Percentiles rank a stretch among this genome's conserved stretches.
Conservation (phyloP, 2,113 vertebrate species). For the Lanius ludovicianus region DNA sequence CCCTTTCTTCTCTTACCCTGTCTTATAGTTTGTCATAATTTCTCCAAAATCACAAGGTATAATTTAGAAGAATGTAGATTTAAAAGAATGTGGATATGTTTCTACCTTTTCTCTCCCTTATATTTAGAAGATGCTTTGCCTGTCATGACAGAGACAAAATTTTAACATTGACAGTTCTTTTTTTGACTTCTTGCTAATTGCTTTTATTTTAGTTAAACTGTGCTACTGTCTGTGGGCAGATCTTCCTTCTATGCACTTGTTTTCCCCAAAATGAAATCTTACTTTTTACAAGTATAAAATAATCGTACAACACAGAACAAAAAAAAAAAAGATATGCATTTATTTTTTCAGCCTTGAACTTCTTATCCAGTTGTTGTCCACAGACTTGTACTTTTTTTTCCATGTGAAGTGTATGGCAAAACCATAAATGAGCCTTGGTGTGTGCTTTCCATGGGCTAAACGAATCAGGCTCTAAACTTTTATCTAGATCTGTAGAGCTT, state of each 20-base stretch:
- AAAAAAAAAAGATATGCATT: background rate
- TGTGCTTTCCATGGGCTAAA: slow-evolving; percentile 83
- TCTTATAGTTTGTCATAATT: background rate
- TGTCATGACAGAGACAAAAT: background rate
- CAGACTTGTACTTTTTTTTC: background rate
- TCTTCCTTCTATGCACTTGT: background rate
- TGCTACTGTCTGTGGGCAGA: background rate
- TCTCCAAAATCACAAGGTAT: background rate
- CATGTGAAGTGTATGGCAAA: slow-evolving; percentile 27
- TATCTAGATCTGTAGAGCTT: slow-evolving; percentile 84
- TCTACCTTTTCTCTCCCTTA: background rate
- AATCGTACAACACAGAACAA: background rate
- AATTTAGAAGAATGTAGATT: background rate
- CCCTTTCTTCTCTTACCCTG: background rate
- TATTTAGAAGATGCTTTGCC: background rate
- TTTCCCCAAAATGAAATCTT: background rate
- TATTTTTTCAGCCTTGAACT: slow-evolving; percentile 48
- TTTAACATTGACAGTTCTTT: background rate
- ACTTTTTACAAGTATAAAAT: background rate
- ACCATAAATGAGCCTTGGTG: slow-evolving; percentile 82
- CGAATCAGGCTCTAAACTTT: slow-evolving; percentile 83
- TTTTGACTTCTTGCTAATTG: background rate
- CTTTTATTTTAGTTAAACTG: background rate
- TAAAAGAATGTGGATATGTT: background rate
- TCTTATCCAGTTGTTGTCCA: slow-evolving; percentile 69